Base-by-base conservation (phyloP, 1,140 invertebrate genomes). In the Drosophila burlai region DNA sequence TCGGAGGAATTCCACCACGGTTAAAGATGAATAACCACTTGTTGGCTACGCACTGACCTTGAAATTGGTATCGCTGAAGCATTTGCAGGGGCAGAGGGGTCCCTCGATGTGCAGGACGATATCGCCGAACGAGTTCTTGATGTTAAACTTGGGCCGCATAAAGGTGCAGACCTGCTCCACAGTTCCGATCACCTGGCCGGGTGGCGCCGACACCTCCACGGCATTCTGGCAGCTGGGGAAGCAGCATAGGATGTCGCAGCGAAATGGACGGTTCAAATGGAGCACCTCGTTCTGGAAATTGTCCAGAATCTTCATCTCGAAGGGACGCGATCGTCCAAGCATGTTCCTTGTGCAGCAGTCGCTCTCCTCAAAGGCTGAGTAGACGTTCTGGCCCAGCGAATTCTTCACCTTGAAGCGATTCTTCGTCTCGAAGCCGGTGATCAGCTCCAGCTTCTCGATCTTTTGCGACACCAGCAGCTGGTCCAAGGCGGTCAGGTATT, bases 401-500 rank as follows among this genome's bases (percentile, higher is more conserved):
- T 96, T 97, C 92, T 96, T 96, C 8, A 98, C 93, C 15, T 95
- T 95, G 91, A 97, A 98, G 91, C 97, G 97, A 89, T 98, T 98
- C 83, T 96, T 95, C 9, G 96, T 96, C 93, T 98, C 97, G 93
- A 96, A 98, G 13, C 96, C 96, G 63, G 95, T 95, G 64, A 97
- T 94, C 8, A 95, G 95, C 95, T 98, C 97, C 15, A 98, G 79
- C 13, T 96, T 78, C 90, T 98, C 97, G 24, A 97, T 95, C 94
- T 97, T 97, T 92, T 98, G 97, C 79, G 98, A 96, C 10, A 99
- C 94, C 58, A 98, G 93, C 21, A 99, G 93, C 76, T 97, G 96
- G 93, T 98, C 97, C 94, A 98, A 95, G 94, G 95, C 95, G 86
- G 96, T 97, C 93, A 98, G 95, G 94, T 97, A 98, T 94, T 98